A percentile compares a stretch with the other conserved stretches of the same genome.
Evolutionary conservation across 2,888 invertebrate genomes (phyloP).

Genomic region (Zygaena filipendulae): DNA sequence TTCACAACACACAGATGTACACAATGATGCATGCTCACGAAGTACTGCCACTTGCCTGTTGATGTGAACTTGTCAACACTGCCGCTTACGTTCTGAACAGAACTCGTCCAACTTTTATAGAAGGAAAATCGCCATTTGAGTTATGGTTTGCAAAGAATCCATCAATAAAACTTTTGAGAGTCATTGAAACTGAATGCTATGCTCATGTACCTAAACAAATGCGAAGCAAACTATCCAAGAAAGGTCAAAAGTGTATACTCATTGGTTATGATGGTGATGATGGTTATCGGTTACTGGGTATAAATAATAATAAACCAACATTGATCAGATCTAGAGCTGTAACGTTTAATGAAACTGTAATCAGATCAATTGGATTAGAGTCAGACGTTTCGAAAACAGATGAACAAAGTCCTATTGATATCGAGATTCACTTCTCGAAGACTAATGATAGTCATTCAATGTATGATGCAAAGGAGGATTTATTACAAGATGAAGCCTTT

Average conservation of each 20-base stretch:
- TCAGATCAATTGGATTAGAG: neutral
- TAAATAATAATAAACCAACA: slow-evolving; percentile 1
- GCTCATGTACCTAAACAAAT: slow-evolving; percentile 12
- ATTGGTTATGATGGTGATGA: slow-evolving; percentile 12
- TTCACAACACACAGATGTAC: no score
- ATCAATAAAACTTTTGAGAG: slow-evolving; percentile 8
- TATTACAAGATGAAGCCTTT: neutral
- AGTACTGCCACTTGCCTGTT: neutral
- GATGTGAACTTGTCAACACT: slow-evolving; percentile 1
- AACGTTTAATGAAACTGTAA: slow-evolving; percentile 8
- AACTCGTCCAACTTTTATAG: neutral
- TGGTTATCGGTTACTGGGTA: slow-evolving; percentile 4
- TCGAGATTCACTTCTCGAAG: neutral
- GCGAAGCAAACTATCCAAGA: slow-evolving; percentile 11
- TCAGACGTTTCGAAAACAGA: no score
- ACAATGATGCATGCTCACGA: neutral
- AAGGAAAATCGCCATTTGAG: slow-evolving; percentile 1
- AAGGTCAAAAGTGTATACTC: slow-evolving; percentile 4
- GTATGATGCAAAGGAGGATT: neutral
- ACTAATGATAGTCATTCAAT: neutral
- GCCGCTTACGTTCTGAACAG: slow-evolving; percentile 2
- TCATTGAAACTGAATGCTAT: slow-evolving; percentile 3
- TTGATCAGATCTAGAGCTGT: slow-evolving; percentile 12
- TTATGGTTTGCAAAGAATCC: slow-evolving; percentile 1
- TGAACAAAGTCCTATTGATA: neutral